A percentile compares a stretch with the other conserved stretches of the same genome.
Evolutionary conservation across 2,797 vertebrate species (phyloP).

Genomic region (Clamator glandarius): DNA sequence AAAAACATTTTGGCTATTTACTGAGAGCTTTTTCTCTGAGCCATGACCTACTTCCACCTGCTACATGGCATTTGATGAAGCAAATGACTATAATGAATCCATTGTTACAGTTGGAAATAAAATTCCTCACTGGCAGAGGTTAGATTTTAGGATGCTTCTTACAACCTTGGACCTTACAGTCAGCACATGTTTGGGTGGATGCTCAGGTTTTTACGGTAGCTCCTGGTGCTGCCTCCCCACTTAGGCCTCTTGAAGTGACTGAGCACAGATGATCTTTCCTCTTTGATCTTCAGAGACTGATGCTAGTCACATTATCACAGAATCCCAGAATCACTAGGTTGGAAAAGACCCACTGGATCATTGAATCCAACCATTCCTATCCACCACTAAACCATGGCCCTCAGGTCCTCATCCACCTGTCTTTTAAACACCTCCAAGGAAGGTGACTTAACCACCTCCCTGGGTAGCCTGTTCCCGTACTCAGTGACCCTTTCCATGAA

Average conservation of each 20-base stretch:
- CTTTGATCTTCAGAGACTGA: neutral
- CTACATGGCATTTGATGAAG: constrained; percentile 36
- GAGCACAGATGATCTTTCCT: neutral
- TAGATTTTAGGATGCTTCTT: constrained; percentile 1
- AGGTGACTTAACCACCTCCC: too few species aligned
- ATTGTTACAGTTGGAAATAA: constrained; percentile 34
- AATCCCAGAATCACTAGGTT: too few species aligned
- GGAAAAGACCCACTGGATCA: too few species aligned
- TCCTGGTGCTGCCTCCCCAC: neutral
- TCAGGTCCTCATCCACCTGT: too few species aligned
- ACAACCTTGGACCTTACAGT: neutral
- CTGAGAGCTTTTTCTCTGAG: constrained; percentile 21
- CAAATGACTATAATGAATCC: constrained; percentile 11
- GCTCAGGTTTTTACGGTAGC: neutral
- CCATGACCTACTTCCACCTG: constrained; percentile 47
- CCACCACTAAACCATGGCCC: too few species aligned
- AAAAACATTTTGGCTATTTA: constrained; percentile 27
- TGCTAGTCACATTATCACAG: too few species aligned
- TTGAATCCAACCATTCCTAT: too few species aligned
- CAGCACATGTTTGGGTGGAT: neutral
- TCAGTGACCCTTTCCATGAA: too few species aligned
- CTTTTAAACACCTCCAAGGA: too few species aligned
- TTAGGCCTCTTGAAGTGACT: neutral
- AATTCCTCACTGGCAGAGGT: neutral
- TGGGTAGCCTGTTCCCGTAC: too few species aligned